Evolutionary conservation across 2,797 vertebrate species (phyloP), one percentile per base, ranked within the genome.

Genomic region (Allobates femoralis): DNA sequence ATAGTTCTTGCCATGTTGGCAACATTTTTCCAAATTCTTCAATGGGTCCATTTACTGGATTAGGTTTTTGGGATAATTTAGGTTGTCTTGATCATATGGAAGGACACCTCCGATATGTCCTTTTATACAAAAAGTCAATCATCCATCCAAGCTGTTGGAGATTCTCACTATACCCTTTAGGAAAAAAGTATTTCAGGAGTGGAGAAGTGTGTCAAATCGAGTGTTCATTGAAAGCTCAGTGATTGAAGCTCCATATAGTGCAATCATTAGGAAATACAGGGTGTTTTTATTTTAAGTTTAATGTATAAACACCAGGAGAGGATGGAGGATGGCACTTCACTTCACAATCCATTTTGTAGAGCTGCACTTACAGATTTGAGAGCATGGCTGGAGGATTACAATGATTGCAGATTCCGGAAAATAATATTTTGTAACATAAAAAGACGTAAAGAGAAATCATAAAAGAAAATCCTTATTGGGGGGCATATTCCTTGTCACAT

Each of bases 241-340:
- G 69, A 3, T 21, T n/a, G 69, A 21, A 8, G 37, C 19, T 41
- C 34, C 1, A 46, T 23, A 11, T 1, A 19, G 30, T 34, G 32
- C 15, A 34, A 41, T 46, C 37, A 41, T n/a, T 46, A n/a, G 67
- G 21, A 46, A 73, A 41, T 34, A 69, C 11, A 5, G 1, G 14
- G 15, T 32, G 30, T 30, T 16, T 30, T 30, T 2, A 8, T 41
- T 75, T 28, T 7, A 51, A 4, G 46, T 19, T 18, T 76, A 19
- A 76, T 30, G 26, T 55, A 51, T 76, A 53, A 26, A 50, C 41
- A 46, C n/a, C 46, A 53, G 73, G 73, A 53, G 50, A 76, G 73
- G 32, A 30, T 19, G 53, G 50, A 53, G 16, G 14, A 76, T 11
- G 50, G 26, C 73, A 53, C 46, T 76, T 53, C 26, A 53, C 46